phyloP scores from a whole-genome alignment of 1,140 invertebrate genomes.

The Venturia canescens region DNA sequence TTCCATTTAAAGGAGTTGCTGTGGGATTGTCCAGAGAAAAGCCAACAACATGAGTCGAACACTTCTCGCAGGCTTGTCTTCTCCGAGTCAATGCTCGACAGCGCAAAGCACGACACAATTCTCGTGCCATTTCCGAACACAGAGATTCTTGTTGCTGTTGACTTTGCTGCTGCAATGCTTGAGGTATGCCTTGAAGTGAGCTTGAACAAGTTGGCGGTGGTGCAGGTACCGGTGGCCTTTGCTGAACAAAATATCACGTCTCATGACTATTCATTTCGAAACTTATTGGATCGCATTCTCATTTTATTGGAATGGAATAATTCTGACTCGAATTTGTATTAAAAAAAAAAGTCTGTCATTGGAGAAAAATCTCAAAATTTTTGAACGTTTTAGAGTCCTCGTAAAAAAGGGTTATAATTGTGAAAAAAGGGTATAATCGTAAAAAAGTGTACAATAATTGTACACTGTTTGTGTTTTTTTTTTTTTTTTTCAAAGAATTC shows the following conservation, averaged over 20 bases:
- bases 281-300: background rate
- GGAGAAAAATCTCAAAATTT: too few species aligned
- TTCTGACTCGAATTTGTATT: too few species aligned
- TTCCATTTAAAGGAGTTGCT: slow-evolving; percentile 72
- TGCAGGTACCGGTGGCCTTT: slow-evolving; percentile 55
- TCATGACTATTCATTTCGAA: background rate
- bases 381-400: too few species aligned
- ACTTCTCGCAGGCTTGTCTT: slow-evolving; percentile 83
- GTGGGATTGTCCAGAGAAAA: slow-evolving; percentile 73
- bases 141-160: slow-evolving; percentile 82
- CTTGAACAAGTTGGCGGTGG: slow-evolving; percentile 67
- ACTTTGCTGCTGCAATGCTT: slow-evolving; percentile 65
- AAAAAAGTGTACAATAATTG: too few species aligned
- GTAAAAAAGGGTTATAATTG: too few species aligned
- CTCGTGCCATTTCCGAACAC: slow-evolving; percentile 89
- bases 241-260: slow-evolving; percentile 40
- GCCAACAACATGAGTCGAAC: slow-evolving; percentile 77
- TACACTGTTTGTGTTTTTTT: too few species aligned
- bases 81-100: slow-evolving; percentile 84
- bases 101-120: slow-evolving; percentile 86
- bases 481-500: too few species aligned
- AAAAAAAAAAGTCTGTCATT: too few species aligned
- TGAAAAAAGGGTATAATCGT: too few species aligned
- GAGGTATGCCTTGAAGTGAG: slow-evolving; percentile 72
- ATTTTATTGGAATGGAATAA: background rate